Percentiles rank a stretch among this genome's conserved stretches.
phyloP scores from a whole-genome alignment of 1,140 invertebrate genomes.

The Calliphora vicina region DNA sequence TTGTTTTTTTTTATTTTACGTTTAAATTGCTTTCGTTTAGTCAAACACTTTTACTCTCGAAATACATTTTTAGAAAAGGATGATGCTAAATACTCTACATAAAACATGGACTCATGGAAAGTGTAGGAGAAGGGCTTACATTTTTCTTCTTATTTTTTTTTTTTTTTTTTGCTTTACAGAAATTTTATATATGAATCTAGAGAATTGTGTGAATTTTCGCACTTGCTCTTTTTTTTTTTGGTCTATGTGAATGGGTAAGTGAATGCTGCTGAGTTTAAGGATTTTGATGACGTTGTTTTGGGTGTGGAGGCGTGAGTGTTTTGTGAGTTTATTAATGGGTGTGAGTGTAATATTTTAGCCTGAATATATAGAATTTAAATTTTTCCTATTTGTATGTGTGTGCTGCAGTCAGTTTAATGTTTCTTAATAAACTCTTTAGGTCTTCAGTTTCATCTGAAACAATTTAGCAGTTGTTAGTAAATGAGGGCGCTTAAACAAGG shows the following conservation, averaged over 20 bases:
- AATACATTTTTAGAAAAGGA: not conserved
- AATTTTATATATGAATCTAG: slow-evolving; percentile 17
- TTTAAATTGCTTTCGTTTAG: slow-evolving; percentile 28
- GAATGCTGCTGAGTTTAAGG: no score
- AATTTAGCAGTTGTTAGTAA: not conserved
- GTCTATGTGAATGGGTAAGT: not conserved
- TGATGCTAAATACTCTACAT: not conserved
- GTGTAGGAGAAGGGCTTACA: not conserved
- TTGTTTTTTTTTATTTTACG: not conserved
- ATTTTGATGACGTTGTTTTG: not conserved
- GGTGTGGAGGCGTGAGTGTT: not conserved
- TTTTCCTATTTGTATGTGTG: not conserved
- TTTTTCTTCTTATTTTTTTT: not conserved
- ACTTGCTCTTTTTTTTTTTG: not conserved
- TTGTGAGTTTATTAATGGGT: not conserved
- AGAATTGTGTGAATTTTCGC: slow-evolving; percentile 26
- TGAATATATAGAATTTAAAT: not conserved
- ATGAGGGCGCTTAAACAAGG: not conserved
- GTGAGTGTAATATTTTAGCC: not conserved
- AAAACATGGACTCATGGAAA: not conserved
- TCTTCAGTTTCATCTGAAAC: not conserved
- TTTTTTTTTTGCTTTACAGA: no score
- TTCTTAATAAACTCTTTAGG: not conserved
- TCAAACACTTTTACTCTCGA: slow-evolving; percentile 14
- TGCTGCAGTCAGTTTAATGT: not conserved